Conservation (phyloP, 2,797 vertebrate species). For the Micrastur ruficollis region DNA sequence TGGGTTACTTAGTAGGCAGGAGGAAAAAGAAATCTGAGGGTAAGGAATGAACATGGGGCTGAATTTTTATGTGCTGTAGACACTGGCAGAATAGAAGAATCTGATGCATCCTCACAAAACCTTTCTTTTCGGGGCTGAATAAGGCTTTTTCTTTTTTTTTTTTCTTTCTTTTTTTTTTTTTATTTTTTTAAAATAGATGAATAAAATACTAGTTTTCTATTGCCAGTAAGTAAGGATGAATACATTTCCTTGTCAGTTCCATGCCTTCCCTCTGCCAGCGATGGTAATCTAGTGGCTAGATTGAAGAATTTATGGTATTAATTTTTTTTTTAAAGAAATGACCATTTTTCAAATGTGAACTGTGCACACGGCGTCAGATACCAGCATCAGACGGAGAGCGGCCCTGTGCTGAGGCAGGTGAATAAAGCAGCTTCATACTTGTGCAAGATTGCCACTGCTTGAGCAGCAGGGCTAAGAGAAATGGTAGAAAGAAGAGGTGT, state of each 20-base stretch:
- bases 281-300: neutral
- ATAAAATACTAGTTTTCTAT: neutral
- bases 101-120: neutral
- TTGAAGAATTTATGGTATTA: neutral
- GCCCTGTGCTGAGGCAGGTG: neutral
- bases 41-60: neutral
- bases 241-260: neutral
- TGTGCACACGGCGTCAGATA: fast-evolving
- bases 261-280: neutral
- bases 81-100: neutral
- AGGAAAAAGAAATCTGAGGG: neutral
- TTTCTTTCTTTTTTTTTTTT: neutral
- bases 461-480: neutral
- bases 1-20: neutral
- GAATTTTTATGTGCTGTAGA: neutral
- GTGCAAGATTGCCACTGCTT: neutral
- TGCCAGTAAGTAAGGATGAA: neutral
- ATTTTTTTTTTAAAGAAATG: neutral
- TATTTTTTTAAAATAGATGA: neutral
- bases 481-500: neutral
- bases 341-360: neutral
- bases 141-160: neutral
- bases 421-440: neutral
- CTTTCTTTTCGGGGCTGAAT: neutral
- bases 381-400: fast-evolving